Percentiles rank a stretch among this genome's conserved stretches.
Evolutionary conservation across 2,113 vertebrate species (phyloP).

Genomic region (Australoheros scitulus): DNA sequence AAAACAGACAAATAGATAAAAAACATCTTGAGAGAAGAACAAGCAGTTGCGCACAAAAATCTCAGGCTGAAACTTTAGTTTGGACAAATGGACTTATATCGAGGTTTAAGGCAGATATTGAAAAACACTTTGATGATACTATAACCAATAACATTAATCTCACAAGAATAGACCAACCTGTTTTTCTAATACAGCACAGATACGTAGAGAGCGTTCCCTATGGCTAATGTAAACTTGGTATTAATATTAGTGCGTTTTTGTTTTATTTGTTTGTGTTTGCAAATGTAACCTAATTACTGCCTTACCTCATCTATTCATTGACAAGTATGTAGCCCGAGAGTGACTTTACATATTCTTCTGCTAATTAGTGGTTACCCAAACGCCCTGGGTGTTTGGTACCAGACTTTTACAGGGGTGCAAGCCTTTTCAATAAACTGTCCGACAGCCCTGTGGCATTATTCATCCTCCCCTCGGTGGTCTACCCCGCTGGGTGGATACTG

Average conservation of each 20-base stretch:
- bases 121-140: neutral
- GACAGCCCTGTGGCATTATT: neutral
- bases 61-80: neutral
- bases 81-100: neutral
- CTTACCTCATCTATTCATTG: neutral
- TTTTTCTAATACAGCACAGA: neutral
- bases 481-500: neutral
- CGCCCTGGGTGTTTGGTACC: neutral
- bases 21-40: neutral
- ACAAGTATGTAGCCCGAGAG: neutral
- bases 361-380: neutral
- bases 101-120: neutral
- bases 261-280: neutral
- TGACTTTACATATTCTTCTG: neutral
- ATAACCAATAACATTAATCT: neutral
- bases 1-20: neutral
- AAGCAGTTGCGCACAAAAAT: neutral
- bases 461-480: constrained; percentile 3
- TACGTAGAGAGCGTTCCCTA: neutral
- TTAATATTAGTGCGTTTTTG: neutral
- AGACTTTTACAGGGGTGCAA: neutral
- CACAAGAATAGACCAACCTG: neutral
- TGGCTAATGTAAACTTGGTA: neutral
- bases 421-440: constrained; percentile 5
- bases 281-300: neutral